A percentile compares a stretch with the other conserved stretches of the same genome.
Evolutionary conservation across 2,797 vertebrate genomes (phyloP).

Genomic region (Lates japonicus): DNA sequence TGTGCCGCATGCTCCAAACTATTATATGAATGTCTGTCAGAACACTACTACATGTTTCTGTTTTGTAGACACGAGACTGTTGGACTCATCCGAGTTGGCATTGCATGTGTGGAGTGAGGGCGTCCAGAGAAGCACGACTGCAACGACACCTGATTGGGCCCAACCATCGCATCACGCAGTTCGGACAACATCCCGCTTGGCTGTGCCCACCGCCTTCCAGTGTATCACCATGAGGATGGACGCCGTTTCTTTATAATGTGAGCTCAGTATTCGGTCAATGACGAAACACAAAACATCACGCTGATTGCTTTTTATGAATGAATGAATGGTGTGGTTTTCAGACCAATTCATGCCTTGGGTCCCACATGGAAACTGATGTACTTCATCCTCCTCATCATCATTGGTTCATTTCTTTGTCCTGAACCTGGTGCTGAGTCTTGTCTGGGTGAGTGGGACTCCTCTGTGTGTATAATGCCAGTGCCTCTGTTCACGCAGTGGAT

Average conservation of each 20-base stretch:
- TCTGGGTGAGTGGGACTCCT: constrained; percentile 91
- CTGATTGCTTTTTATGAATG: not conserved
- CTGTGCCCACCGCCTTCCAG: constrained; percentile 98
- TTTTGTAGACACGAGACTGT: constrained; percentile 85
- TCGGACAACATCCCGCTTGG: constrained; percentile 99
- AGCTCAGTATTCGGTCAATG: constrained; percentile 61
- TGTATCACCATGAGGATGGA: constrained; percentile 99
- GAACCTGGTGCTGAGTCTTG: constrained; percentile 98
- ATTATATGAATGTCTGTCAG: not conserved
- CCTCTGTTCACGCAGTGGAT: not conserved
- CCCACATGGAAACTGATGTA: constrained; percentile 98
- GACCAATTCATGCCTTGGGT: constrained; percentile 99
- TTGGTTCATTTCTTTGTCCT: constrained; percentile 99
- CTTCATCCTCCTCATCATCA: constrained; percentile 99
- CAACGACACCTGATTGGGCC: constrained; percentile 95
- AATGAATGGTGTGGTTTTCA: constrained; percentile 76
- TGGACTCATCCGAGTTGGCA: constrained; percentile 93
- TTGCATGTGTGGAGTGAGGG: constrained; percentile 93
- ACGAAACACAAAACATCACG: not conserved
- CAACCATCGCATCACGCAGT: constrained; percentile 98
- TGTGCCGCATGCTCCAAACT: not conserved
- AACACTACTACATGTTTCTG: not conserved
- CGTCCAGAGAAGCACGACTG: constrained; percentile 94
- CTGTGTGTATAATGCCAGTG: not conserved
- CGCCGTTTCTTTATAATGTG: constrained; percentile 98